Base-by-base conservation (phyloP, 2,888 invertebrate genomes). In the Dexiosoma caninum region DNA sequence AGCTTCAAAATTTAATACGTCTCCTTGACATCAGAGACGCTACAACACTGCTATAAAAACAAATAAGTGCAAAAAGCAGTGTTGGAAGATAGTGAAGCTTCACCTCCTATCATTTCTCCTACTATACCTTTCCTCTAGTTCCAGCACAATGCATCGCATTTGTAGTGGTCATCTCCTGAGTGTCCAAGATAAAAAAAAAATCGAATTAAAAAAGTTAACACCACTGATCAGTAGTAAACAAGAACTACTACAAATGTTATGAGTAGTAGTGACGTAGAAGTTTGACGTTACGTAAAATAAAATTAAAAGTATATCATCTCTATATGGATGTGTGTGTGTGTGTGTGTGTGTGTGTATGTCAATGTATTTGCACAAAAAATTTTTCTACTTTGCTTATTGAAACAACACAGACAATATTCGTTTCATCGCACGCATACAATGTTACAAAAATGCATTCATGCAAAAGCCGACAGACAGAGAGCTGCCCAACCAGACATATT, bases 211-310 rank as follows among this genome's bases (percentile, higher is more conserved):
- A n/a, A n/a, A n/a, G n/a, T n/a, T n/a, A n/a, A n/a, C n/a, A n/a
- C n/a, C n/a, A n/a, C n/a, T n/a, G n/a, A 53, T 4, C 16, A 40
- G 51, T 16, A 9, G 49, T 32, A 62, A 53, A 55, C 37, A 53
- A 40, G 19, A 74, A 64, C 19, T 27, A 44, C 64, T 37, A 55
- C 32, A 74, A 64, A 74, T 64, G 23, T 27, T 55, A 74, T 30
- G 37, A 64, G 16, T 60, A 64, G 16, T 60, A 64, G 71, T 72
- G 51, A 72, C 71, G 60, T 60, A 71, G 32, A 46, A 69, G 44
- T 55, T 32, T 69, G 44, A 55, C 32, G 55, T 32, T 30, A 70
- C 67, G 67, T 55, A 55, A 55, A 67, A 37, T 14, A 7, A 30
- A 51, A 51, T 51, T 37, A 14, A 40, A 42, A 32, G n/a, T n/a